Evolutionary conservation across 2,113 vertebrate species (phyloP), one percentile per base, ranked within the genome.

Genomic region (Pipra filicauda): DNA sequence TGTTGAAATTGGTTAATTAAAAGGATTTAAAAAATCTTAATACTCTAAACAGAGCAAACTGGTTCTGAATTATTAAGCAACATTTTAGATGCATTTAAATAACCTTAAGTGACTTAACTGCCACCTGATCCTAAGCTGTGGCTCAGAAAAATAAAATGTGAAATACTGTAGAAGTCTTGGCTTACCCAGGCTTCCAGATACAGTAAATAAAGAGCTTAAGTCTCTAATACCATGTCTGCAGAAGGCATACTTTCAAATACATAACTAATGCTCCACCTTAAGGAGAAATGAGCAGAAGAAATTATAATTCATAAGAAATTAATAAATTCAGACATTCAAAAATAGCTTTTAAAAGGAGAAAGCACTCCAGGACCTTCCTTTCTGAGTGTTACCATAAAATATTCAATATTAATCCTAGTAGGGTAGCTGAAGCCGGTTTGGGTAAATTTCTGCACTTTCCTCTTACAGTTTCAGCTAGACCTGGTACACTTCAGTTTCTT

Each of bases 51-150:
- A 98, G 95, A 98, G 95, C 98, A 98, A 98, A 98, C 98, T 96
- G 97, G 98, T 98, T 98, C 97, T 98, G 98, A 98, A 98, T 98
- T 98, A 98, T 98, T 98, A 98, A 98, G 98, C 97, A 98, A 98
- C 97, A 97, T 97, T 98, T 98, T 97, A 95, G 96, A 97, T 98
- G 97, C 97, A 97, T 97, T 80, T 98, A 97, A 98, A 98, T 97
- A 98, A 98, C 97, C 98, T 98, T 97, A 98, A 98, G 95, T 98
- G 97, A 98, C 98, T 98, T 96, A 97, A 93, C 97, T 97, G 97
- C 96, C 97, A 98, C 97, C 97, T 98, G 97, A 98, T 98, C 98
- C 98, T 98, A 98, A 98, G 97, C 97, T 97, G 95, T 91, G 93
- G 97, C 96, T 98, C 96, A 98, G 96, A 97, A 97, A 98, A 98